Evolutionary conservation across 2,888 invertebrate genomes (phyloP), one percentile per base, ranked within the genome.

Genomic region (Andrena dorsata): DNA sequence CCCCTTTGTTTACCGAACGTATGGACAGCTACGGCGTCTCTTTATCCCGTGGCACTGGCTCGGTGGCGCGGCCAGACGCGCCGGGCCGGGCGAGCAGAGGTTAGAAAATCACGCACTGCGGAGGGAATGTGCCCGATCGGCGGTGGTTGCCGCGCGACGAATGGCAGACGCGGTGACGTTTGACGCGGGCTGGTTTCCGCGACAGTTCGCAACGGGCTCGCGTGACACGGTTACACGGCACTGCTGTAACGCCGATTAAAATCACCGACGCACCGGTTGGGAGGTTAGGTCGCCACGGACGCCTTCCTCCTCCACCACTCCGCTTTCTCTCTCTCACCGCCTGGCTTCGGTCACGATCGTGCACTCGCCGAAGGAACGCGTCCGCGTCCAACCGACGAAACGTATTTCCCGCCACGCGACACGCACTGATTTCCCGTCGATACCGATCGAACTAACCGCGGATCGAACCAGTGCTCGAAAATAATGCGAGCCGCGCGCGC

Each of bases 271-370:
- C 83, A 85, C 86, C 88, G 88, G 85, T 81, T 80, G 79, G 76
- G 82, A 88, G 88, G 88, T 88, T 88, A 88, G 88, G 88, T 88
- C 78, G 84, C 58, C 61, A 80, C 77, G 77, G 85, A 84, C 81
- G 76, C 76, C 81, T 78, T 56, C 74, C 68, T 70, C 70, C 75
- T 70, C 72, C 73, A 47, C 63, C 69, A 61, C 74, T 49, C 35
- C 66, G 60, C 83, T 83, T 72, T 72, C 63, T 77, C 71, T 71
- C 69, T 16, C 66, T 26, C 65, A 6, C 56, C n/a, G n/a, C 26
- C 56, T 20, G 8, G 23, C 23, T 41, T 61, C 64, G 70, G 16
- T 58, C 76, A 60, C 81, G 78, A 76, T 75, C 23, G 56, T 71
- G 47, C 32, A 72, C 73, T 76, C 79, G 32, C 78, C 58, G 66